phyloP scores from a whole-genome alignment of 1,140 invertebrate species.

The Leptopilina boulardi region DNA sequence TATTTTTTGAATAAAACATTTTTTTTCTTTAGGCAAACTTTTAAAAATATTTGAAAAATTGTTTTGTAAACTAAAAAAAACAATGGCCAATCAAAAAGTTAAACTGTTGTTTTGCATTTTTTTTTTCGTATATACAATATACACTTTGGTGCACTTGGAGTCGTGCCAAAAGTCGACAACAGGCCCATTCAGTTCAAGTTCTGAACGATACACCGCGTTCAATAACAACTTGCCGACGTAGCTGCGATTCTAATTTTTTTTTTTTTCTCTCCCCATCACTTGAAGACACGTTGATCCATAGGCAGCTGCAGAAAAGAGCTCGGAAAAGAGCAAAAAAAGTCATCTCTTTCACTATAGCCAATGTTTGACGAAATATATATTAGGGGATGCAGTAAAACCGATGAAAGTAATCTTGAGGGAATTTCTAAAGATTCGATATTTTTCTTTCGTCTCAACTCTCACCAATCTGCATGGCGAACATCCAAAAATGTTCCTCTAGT shows the following conservation, averaged over 20 bases:
- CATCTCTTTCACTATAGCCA: not conserved
- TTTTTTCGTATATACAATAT: too few species aligned
- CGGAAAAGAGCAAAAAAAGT: not conserved
- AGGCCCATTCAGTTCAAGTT: constrained; percentile 58
- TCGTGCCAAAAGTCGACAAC: constrained; percentile 58
- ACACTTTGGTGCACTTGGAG: constrained; percentile 52
- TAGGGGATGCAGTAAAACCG: not conserved
- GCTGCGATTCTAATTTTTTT: constrained; percentile 57
- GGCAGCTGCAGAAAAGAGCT: not conserved
- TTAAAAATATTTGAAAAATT: too few species aligned
- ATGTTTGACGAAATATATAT: constrained; percentile 28
- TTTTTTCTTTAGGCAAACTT: too few species aligned
- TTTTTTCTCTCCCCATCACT: constrained; percentile 35
- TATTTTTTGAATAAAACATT: too few species aligned
- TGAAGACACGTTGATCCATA: constrained; percentile 3
- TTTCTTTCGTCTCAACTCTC: constrained; percentile 12
- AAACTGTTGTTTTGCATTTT: too few species aligned
- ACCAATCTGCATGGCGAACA: not conserved
- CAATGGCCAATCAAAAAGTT: too few species aligned
- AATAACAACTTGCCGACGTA: constrained; percentile 64
- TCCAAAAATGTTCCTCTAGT: not conserved
- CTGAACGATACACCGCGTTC: constrained; percentile 48
- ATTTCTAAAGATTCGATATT: constrained; percentile 21
- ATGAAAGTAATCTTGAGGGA: not conserved
- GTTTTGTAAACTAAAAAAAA: too few species aligned